Evolutionary conservation across 2,797 vertebrate species (phyloP), one percentile per base, ranked within the genome.

Genomic region (Enteromius viviparus): DNA sequence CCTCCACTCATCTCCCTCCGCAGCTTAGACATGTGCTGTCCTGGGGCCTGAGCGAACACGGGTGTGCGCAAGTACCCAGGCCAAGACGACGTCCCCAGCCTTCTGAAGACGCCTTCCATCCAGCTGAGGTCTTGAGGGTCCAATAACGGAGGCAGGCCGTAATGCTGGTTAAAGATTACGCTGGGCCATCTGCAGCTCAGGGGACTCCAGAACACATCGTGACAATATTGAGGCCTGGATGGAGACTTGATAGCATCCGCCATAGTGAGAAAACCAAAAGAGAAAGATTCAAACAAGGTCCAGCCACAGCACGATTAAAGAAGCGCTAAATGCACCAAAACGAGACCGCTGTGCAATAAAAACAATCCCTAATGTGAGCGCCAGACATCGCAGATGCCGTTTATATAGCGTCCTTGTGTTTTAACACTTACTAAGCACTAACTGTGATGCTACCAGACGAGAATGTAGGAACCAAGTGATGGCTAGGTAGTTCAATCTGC

Each of bases 351-450:
- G 40, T 26, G 49, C 8, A 64, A 34, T 78, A 78, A 64, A 69
- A 42, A 84, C 51, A 85, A 72, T n/a, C 55, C 81, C 85, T 17
- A 83, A 72, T 84, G 84, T 82, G 89, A 79, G 80, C 83, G 58
- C 4, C 47, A 84, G 82, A 78, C 32, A 72, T 81, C 87, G 87
- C 87, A 0, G 34, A 70, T 26, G 26, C 82, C 70, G 79, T 91
- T 94, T 95, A 93, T 95, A 94, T 93, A 92, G 81, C 78, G 45
- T n/a, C 74, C 79, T 76, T 87, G 85, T 88, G 72, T 85, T 89
- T 89, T 91, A 89, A 89, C 92, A 91, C 92, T 88, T 91, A 92
- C 89, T 88, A 90, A 90, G 86, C 89, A 70, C 78, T 90, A 85
- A 90, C 89, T 71, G 85, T 92, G 78, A 89, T 88, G 89, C 89